phyloP scores from a whole-genome alignment of 2,797 vertebrate species.

The Mionectes olivaceus region DNA sequence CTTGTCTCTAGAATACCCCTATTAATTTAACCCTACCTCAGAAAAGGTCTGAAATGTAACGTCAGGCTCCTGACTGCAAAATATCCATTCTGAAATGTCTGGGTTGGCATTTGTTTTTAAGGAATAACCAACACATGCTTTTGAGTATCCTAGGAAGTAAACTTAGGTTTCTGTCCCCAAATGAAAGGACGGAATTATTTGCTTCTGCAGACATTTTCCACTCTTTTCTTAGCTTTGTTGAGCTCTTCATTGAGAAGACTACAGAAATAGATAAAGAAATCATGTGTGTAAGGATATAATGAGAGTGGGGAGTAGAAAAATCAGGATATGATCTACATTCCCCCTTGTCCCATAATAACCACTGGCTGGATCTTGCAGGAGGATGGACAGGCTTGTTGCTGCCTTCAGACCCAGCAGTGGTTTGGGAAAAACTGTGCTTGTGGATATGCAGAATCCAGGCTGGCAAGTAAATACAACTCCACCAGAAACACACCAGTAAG shows the following conservation, averaged over 20 bases:
- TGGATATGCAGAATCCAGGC: background rate
- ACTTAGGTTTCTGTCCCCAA: background rate
- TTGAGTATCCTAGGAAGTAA: background rate
- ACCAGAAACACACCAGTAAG: background rate
- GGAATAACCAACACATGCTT: background rate
- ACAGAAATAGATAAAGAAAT: background rate
- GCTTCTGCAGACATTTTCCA: background rate
- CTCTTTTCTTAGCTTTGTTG: background rate
- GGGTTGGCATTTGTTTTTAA: background rate
- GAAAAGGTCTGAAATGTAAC: background rate
- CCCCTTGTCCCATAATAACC: background rate
- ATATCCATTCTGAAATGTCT: background rate
- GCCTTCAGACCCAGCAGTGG: background rate
- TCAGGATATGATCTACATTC: background rate
- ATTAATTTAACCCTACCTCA: background rate
- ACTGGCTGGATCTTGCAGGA: background rate
- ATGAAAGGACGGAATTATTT: slow-evolving; percentile 11
- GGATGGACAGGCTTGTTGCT: background rate
- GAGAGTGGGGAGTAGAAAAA: background rate
- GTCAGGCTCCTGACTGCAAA: background rate
- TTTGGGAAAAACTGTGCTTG: background rate
- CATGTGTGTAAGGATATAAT: background rate
- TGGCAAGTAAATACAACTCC: background rate
- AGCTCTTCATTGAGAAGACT: background rate
- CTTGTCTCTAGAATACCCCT: background rate